These are phyloP conservation scores for Nemotelus nigrinus DNA, from an alignment of 2,888 invertebrate species.

Conservation along the genomic window DNA sequence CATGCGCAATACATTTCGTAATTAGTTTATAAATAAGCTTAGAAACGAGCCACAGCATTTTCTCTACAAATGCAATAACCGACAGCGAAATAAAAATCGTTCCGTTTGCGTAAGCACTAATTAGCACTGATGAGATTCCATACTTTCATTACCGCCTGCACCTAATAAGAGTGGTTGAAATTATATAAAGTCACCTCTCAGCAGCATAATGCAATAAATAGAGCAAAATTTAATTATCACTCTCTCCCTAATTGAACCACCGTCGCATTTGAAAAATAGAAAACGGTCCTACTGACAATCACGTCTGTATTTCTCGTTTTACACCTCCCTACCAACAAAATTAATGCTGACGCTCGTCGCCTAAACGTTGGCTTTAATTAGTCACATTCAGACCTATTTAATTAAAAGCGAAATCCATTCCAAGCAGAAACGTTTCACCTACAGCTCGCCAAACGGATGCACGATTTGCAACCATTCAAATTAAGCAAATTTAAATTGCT, in stretches of 20 bases:
- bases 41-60: too few species aligned
- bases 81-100: too few species aligned
- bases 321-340: not conserved
- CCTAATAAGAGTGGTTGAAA: not conserved
- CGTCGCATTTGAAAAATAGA: not conserved
- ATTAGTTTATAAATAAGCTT: too few species aligned
- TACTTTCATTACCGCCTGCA: too few species aligned
- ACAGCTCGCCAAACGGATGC: not conserved
- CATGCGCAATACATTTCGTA: too few species aligned
- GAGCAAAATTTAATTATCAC: not conserved
- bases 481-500: conserved; percentile 44
- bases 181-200: not conserved
- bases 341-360: not conserved
- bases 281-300: not conserved
- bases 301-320: not conserved
- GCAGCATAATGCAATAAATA: not conserved
- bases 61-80: too few species aligned
- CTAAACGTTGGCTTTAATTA: conserved; percentile 3
- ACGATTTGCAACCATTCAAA: conserved; percentile 27
- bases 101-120: too few species aligned
- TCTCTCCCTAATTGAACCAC: not conserved
- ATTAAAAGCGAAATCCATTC: conserved; percentile 18
- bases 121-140: too few species aligned
- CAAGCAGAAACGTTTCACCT: not conserved
- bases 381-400: conserved; percentile 28